These are phyloP conservation scores for Drosophila conformis DNA, from an alignment of 2,888 invertebrate species.

Conservation along the genomic window DNA sequence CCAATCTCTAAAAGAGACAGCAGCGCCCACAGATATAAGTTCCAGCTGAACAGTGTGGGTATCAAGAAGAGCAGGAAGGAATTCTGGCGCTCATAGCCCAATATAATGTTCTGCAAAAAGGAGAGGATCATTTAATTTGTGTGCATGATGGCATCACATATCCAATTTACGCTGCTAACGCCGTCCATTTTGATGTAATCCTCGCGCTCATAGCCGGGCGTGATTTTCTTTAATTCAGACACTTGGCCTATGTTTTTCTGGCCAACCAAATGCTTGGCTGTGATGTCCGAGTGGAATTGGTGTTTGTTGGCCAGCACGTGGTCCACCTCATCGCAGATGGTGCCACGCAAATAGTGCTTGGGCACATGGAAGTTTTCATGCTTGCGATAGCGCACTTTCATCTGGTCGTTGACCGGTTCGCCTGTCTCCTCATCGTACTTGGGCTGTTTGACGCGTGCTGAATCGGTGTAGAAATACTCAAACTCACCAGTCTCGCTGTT, in stretches of 20 bases:
- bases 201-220: slow-evolving; percentile 72
- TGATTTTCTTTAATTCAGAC: slow-evolving; percentile 29
- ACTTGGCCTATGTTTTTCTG: background rate
- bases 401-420: slow-evolving; percentile 80
- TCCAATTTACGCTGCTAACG: slow-evolving; percentile 76
- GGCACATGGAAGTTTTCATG: slow-evolving; percentile 83
- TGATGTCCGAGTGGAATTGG: slow-evolving; percentile 45
- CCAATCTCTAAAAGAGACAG: slow-evolving; percentile 87
- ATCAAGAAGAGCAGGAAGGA: slow-evolving; percentile 86
- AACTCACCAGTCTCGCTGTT: slow-evolving; percentile 84
- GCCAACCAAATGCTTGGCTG: slow-evolving; percentile 43
- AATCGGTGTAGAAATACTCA: slow-evolving; percentile 71
- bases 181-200: slow-evolving; percentile 83
- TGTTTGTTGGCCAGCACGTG: slow-evolving; percentile 65
- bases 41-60: slow-evolving; percentile 87
- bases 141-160: background rate
- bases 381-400: slow-evolving; percentile 82
- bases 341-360: slow-evolving; percentile 76
- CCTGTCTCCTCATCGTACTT: slow-evolving; percentile 84
- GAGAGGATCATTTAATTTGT: background rate
- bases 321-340: slow-evolving; percentile 76
- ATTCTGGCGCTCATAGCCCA: slow-evolving; percentile 84
- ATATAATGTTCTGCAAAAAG: slow-evolving; percentile 79
- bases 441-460: slow-evolving; percentile 62
- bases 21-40: slow-evolving; percentile 86